Evolutionary conservation across 1,140 invertebrate genomes (phyloP).

Genomic region (Pomacea maculata): DNA sequence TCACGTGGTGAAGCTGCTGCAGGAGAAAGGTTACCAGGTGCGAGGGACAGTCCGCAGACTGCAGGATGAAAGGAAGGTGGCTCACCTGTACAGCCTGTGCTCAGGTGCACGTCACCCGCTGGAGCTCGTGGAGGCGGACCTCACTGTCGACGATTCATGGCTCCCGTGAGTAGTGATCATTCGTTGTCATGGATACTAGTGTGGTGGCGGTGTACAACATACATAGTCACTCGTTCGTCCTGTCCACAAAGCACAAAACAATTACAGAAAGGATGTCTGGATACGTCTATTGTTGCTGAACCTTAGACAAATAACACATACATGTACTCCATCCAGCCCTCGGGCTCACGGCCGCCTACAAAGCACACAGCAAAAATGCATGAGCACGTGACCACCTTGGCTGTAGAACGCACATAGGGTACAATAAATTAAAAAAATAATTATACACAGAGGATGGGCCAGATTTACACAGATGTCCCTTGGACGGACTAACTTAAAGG

Average conservation of each 20-base stretch:
- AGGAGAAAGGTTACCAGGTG: constrained; percentile 68
- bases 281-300: not conserved
- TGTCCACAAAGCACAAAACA: too few relatives aligned
- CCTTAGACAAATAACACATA: not conserved
- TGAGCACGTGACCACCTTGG: too few relatives aligned
- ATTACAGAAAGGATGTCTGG: not conserved
- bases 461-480: too few relatives aligned
- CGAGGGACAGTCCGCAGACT: constrained; percentile 69
- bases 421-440: too few relatives aligned
- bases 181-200: not conserved
- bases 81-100: constrained; percentile 61
- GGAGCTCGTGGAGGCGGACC: constrained; percentile 64
- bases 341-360: too few relatives aligned
- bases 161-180: constrained; percentile 40
- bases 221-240: too few relatives aligned
- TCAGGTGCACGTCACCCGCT: constrained; percentile 61
- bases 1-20: constrained; percentile 69
- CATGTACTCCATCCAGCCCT: too few relatives aligned
- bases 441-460: too few relatives aligned
- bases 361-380: too few relatives aligned
- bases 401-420: too few relatives aligned
- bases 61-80: constrained; percentile 63
- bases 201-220: too few relatives aligned
- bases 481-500: too few relatives aligned
- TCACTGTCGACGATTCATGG: constrained; percentile 59